Conservation (phyloP, 2,797 vertebrate species). For the Hirundo rustica region DNA sequence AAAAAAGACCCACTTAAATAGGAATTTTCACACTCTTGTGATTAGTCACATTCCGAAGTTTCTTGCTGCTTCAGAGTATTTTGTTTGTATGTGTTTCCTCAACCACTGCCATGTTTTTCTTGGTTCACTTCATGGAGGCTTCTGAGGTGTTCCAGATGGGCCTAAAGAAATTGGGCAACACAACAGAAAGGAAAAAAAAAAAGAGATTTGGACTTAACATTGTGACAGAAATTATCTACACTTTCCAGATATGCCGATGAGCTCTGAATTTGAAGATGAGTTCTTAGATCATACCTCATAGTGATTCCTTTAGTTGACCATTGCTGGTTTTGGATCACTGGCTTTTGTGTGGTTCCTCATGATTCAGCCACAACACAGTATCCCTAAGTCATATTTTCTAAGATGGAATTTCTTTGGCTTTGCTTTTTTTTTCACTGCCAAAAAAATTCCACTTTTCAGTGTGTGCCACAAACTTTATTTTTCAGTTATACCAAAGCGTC, state of each 20-base stretch:
- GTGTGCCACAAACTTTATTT: background rate
- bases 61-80: background rate
- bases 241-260: background rate
- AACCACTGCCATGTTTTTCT: slow-evolving; percentile 2
- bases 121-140: background rate
- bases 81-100: background rate
- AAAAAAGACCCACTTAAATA: background rate
- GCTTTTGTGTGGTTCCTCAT: background rate
- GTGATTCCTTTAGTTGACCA: background rate
- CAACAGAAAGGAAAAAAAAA: background rate
- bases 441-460: background rate
- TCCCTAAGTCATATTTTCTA: background rate
- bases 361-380: background rate
- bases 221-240: background rate
- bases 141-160: background rate
- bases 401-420: background rate
- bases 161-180: background rate
- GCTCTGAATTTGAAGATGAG: background rate
- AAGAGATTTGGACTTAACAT: background rate
- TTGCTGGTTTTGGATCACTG: background rate
- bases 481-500: background rate
- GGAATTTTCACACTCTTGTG: background rate
- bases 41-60: background rate
- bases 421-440: background rate
- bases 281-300: background rate